Evolutionary conservation across 2,888 invertebrate species (phyloP).

Genomic region (Yponomeuta sedellus): DNA sequence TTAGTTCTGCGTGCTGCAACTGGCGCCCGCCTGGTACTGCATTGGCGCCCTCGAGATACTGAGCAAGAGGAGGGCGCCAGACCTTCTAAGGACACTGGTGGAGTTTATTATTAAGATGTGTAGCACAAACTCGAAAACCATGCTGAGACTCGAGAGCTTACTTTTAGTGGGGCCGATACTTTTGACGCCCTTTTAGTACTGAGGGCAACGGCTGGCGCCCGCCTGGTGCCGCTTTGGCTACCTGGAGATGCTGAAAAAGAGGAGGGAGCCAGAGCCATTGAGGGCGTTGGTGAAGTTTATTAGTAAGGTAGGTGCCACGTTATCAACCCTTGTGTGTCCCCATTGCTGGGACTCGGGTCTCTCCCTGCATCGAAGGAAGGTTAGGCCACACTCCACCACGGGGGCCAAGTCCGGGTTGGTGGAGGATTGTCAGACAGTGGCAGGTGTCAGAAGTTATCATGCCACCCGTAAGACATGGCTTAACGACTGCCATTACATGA

Average conservation of each 20-base stretch:
- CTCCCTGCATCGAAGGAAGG: no score
- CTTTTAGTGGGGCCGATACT: no score
- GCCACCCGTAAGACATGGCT: no score
- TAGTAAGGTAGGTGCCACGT: slow-evolving; percentile 41
- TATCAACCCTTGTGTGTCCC: no score
- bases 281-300: slow-evolving; percentile 68
- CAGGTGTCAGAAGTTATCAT: no score
- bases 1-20: slow-evolving; percentile 59
- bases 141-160: background rate
- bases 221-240: slow-evolving; percentile 79
- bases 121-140: background rate
- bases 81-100: slow-evolving; percentile 59
- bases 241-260: slow-evolving; percentile 74
- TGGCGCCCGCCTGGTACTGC: slow-evolving; percentile 76
- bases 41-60: slow-evolving; percentile 81
- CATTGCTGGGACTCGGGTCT: no score
- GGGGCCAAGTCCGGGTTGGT: no score
- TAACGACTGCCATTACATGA: no score
- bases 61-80: slow-evolving; percentile 58
- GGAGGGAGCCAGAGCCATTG: slow-evolving; percentile 65
- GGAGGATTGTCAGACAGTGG: no score
- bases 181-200: no score
- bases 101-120: slow-evolving; percentile 66
- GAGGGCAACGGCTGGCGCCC: no score
- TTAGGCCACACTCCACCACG: no score